Evolutionary conservation across 2,113 vertebrate genomes (phyloP).

Genomic region (Recurvirostra avosetta): DNA sequence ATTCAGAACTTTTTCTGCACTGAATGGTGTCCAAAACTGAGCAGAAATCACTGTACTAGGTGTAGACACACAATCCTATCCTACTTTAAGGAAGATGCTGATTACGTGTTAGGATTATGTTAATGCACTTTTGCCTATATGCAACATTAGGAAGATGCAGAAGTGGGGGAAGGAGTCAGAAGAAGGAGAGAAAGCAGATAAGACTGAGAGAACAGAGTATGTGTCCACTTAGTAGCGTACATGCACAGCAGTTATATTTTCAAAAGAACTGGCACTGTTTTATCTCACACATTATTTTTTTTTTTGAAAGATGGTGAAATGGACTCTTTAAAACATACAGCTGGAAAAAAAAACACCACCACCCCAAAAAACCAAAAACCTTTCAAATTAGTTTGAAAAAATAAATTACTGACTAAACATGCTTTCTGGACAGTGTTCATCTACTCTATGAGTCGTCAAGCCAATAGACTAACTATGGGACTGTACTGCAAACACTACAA

Average conservation of each 20-base stretch:
- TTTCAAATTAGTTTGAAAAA: not conserved
- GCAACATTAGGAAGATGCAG: not conserved
- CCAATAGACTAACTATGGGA: not conserved
- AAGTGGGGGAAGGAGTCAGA: not conserved
- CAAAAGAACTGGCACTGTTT: not conserved
- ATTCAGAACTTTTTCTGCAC: not conserved
- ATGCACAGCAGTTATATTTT: not conserved
- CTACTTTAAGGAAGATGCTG: not conserved
- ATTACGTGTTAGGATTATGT: not conserved
- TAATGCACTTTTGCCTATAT: not conserved
- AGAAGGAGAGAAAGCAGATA: not conserved
- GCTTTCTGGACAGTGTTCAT: not conserved
- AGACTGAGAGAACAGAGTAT: not conserved
- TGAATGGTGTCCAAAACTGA: not conserved
- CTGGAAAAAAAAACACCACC: fast-evolving
- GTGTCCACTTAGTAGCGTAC: not conserved
- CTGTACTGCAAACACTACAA: not conserved
- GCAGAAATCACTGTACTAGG: not conserved
- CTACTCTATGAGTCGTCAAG: not conserved
- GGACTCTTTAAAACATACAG: not conserved
- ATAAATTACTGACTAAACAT: not conserved
- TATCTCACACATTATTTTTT: not conserved
- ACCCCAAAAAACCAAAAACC: fast-evolving
- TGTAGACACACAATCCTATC: not conserved
- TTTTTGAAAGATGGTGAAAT: not conserved